Percentiles rank a stretch among this genome's conserved stretches.
Evolutionary conservation across 2,113 vertebrate species (phyloP).

Genomic region (Syngnathus scovelli): DNA sequence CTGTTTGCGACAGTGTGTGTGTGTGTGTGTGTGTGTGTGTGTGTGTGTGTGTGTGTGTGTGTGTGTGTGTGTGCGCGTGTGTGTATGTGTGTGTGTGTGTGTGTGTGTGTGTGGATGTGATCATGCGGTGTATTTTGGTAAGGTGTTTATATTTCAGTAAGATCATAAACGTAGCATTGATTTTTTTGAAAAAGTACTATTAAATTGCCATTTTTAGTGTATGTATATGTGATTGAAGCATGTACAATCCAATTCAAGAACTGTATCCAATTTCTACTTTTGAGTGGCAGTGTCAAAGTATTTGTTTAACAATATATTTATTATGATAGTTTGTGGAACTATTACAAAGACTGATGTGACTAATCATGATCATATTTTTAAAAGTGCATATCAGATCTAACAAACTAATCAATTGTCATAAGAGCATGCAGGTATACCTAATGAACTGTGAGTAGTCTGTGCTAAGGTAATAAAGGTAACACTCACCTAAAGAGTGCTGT

Average conservation of each 20-base stretch:
- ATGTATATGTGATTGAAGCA: background rate
- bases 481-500: conserved; percentile 37
- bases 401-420: background rate
- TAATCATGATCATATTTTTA: background rate
- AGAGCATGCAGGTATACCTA: background rate
- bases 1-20: no score
- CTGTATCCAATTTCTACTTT: background rate
- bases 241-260: background rate
- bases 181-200: background rate
- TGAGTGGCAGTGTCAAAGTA: background rate
- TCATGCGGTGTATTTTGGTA: conserved; percentile 45
- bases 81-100: background rate
- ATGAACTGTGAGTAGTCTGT: background rate
- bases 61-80: no score
- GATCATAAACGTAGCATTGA: background rate
- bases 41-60: conserved; percentile 12
- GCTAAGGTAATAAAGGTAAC: background rate
- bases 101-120: conserved; percentile 24
- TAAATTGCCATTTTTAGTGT: background rate
- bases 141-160: background rate
- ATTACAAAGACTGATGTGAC: background rate
- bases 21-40: background rate
- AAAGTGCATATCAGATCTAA: background rate
- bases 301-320: background rate
- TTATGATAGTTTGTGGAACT: background rate